These are phyloP conservation scores for Nasonovia ribisnigri DNA, from an alignment of 2,888 invertebrate species.

Conservation along the genomic window DNA sequence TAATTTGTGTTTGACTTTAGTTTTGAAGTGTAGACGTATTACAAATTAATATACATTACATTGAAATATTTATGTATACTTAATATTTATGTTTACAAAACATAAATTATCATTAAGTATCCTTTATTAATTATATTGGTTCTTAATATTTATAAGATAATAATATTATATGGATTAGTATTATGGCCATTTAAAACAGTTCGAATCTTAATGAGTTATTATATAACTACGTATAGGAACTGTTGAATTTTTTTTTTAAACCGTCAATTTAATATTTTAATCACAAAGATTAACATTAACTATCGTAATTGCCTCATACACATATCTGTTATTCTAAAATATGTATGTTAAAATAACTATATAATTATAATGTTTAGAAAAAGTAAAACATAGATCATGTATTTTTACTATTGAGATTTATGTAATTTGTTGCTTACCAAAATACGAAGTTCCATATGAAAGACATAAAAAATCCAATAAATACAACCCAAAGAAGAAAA, in stretches of 20 bases:
- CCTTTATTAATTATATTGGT: not conserved
- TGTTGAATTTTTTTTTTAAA: too few relatives aligned
- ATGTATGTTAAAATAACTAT: not conserved
- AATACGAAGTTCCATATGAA: slow-evolving; percentile 57
- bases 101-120: not conserved
- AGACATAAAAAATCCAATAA: slow-evolving; percentile 58
- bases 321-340: too few relatives aligned
- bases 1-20: not conserved
- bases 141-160: not conserved
- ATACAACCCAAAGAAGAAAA: slow-evolving; percentile 53
- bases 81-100: not conserved
- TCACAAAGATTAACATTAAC: too few relatives aligned
- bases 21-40: not conserved
- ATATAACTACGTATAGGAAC: too few relatives aligned
- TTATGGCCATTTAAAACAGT: too few relatives aligned
- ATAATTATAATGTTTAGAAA: not conserved
- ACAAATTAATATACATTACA: not conserved
- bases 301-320: too few relatives aligned
- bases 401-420: not conserved
- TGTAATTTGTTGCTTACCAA: slow-evolving; percentile 45
- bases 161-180: too few relatives aligned
- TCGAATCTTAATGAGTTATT: too few relatives aligned
- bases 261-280: too few relatives aligned
- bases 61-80: not conserved
- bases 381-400: not conserved